Evolutionary conservation across 1,140 invertebrate genomes (phyloP), one percentile per base, ranked within the genome.

Genomic region (Cydia strobilella): DNA sequence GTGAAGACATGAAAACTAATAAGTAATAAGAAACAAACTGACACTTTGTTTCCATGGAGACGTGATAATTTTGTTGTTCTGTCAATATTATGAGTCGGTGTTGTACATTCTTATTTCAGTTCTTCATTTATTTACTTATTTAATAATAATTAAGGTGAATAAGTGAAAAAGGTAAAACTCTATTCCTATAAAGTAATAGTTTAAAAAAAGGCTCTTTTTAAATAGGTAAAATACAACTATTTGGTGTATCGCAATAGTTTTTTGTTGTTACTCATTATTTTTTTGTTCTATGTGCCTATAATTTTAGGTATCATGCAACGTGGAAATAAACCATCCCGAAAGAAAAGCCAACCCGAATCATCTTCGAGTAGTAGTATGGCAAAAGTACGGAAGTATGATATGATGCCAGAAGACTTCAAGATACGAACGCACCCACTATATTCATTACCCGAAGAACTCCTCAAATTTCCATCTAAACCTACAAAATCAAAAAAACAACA

Each of bases 361-460:
- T 74, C 82, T 39, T 86, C 89, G 4, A 86, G 86, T 74, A 83
- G 84, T 13, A 86, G 84, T 69, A 65, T 90, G 13, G 88, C 88
- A 0, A 94, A 93, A 88, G 83, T 94, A 72, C 92, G 93, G 66
- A 91, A 88, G 82, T 84, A 93, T 35, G 82, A 89, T 74, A 84
- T 94, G 82, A 84, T 94, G 82, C 94, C 94, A 10, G 90, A 93
- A 13, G 93, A 94, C 83, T 94, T 94, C 79, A 93, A 93, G 84
- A 90, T 94, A 45, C 82, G 89, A 76, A 92, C 92, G 45, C 88
- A 91, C 62, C 93, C 93, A 4, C 77, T 94, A 72, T 94, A 94
- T 87, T 93, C 91, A 13, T 77, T 94, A 59, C 94, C 94, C 1
- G 91, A 94, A 78, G 93, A 94, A 84, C 83, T 94, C 45, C 78